These are phyloP conservation scores for Sebastes itinus DNA, from an alignment of 2,797 vertebrate species.

Conservation along the genomic window DNA sequence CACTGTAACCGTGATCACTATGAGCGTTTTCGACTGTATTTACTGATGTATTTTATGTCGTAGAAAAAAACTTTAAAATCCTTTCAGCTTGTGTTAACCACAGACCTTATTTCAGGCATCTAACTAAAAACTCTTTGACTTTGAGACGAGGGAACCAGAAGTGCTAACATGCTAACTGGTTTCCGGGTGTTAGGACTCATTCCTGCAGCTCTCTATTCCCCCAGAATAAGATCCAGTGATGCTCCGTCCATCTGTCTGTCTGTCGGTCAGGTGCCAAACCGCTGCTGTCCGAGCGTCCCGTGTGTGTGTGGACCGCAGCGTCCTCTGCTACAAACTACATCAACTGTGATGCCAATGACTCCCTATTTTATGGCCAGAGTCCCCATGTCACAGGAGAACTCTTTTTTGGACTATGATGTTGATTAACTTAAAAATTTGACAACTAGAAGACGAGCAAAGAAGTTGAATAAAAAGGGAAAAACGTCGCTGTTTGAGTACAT, in stretches of 20 bases:
- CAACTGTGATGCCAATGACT: slow-evolving; percentile 76
- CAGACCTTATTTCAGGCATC: no score
- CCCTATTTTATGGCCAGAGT: slow-evolving; percentile 88
- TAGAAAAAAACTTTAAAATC: no score
- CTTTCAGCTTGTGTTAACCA: no score
- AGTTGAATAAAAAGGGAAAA: slow-evolving; percentile 73
- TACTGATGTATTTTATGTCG: no score
- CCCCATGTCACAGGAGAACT: slow-evolving; percentile 72
- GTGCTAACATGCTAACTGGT: no score
- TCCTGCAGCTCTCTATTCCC: background rate
- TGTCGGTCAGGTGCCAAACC: slow-evolving; percentile 63
- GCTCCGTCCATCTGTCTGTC: slow-evolving; percentile 50
- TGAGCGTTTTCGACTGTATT: no score
- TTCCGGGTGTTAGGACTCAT: no score
- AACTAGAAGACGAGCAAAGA: slow-evolving; percentile 67
- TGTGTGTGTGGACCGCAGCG: slow-evolving; percentile 38
- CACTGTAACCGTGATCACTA: no score
- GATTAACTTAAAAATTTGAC: slow-evolving; percentile 67
- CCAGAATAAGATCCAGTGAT: slow-evolving; percentile 2
- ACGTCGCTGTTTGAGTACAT: slow-evolving; percentile 88
- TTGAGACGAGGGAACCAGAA: no score
- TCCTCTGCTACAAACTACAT: slow-evolving; percentile 69
- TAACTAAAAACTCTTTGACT: no score
- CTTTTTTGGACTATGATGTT: slow-evolving; percentile 66
- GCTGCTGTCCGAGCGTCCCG: slow-evolving; percentile 38